Base-by-base conservation (phyloP, 2,113 vertebrate species). In the Vicugna pacos region DNA sequence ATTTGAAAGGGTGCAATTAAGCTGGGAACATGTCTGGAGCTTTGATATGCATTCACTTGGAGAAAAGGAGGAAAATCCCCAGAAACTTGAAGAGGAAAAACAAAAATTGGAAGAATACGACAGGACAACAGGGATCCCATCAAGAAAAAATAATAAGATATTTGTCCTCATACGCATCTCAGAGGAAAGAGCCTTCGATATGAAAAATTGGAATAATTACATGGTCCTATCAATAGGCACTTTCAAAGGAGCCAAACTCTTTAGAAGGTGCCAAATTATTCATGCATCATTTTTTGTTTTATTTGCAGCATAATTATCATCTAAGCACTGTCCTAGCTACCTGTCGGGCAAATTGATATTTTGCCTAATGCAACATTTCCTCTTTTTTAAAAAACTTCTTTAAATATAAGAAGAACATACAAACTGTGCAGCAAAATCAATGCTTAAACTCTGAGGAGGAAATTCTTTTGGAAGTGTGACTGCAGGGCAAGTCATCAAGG, bases 1-100 rank as follows among this genome's bases (percentile, higher is more conserved):
- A 98, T 98, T 98, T 95, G 93, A 97, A 92, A 97, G 93, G 52
- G 85, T 93, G 56, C 95, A 98, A 98, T 98, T 98, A 98, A 98
- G 70, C 90, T 97, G 90, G 97, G 81, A 97, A 96, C 95, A 88
- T 98, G 93, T 97, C 94, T 98, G 90, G 89, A 94, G 90, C 91
- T 98, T 97, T 98, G 92, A 98, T 97, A 98, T 97, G 85, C 82
- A 98, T 98, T 98, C 97, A 97, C 95, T 98, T 96, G 46, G 86
- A 97, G 86, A 94, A 97, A 90, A 94, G 17, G 14, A 85, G 10
- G 79, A 48, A 83, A 79, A 56, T 50, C 26, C 13, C 52, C 38
- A 96, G 35, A 93, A 69, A 85, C 4, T 77, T 50, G 6, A 58
- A 88, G 38, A 82, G 15, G 42, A 14, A 97, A 54, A 73, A 42